Evolutionary conservation across 2,113 vertebrate species (phyloP).

Genomic region (Albula glossodonta): DNA sequence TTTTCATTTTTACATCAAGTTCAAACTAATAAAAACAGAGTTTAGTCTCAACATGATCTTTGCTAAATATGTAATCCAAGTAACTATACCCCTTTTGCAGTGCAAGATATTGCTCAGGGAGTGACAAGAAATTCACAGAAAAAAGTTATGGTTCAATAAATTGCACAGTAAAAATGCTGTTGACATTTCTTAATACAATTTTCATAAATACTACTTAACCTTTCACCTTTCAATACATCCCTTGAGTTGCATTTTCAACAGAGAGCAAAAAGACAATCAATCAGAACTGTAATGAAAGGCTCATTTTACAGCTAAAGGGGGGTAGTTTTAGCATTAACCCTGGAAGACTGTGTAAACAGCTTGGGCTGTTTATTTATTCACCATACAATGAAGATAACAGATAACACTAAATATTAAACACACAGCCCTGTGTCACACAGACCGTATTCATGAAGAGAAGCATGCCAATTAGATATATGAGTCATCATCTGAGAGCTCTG

Average conservation of each 20-base stretch:
- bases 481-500: not conserved
- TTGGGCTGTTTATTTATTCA: not conserved
- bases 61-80: not conserved
- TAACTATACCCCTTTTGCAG: not conserved
- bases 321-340: not conserved
- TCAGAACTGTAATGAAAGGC: not conserved
- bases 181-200: not conserved
- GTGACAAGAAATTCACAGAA: not conserved
- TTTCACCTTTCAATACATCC: not conserved
- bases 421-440: not conserved
- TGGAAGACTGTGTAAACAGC: not conserved
- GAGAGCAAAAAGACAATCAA: not conserved
- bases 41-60: not conserved
- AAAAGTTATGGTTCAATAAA: not conserved
- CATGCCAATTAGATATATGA: not conserved
- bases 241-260: not conserved
- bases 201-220: not conserved
- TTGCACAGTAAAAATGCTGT: not conserved
- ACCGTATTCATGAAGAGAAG: not conserved
- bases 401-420: not conserved
- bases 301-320: not conserved
- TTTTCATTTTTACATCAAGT: constrained; percentile 40
- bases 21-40: constrained; percentile 38
- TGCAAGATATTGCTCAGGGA: not conserved
- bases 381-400: not conserved